Percentiles rank a stretch among this genome's conserved stretches.
These are phyloP conservation scores for Ancistrus triradiatus DNA, from an alignment of 2,113 vertebrate genomes.

Conservation along the genomic window DNA sequence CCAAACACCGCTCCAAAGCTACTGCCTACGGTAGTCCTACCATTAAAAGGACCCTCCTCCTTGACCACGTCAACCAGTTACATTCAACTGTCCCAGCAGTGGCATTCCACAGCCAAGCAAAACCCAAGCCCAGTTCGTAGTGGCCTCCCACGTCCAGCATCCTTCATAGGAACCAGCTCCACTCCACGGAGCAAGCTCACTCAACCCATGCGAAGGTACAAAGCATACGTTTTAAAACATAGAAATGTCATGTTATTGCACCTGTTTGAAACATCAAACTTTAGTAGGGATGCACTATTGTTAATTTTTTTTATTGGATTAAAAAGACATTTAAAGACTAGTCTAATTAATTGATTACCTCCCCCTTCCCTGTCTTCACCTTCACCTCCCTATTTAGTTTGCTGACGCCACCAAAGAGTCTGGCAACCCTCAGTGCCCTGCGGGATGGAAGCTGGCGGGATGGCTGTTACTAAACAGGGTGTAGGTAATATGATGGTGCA, in stretches of 20 bases:
- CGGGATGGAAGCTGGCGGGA: slow-evolving; percentile 85
- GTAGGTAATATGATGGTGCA: slow-evolving; percentile 22
- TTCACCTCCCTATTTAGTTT: slow-evolving; percentile 69
- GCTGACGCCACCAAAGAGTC: slow-evolving; percentile 86
- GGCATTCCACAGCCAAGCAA: slow-evolving; percentile 84
- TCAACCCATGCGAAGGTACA: slow-evolving; percentile 82
- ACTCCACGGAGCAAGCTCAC: slow-evolving; percentile 72
- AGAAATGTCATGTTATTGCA: too few relatives aligned
- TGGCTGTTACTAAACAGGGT: slow-evolving; percentile 79
- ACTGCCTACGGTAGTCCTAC: slow-evolving; percentile 91
- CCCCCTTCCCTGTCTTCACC: background rate
- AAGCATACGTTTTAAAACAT: too few relatives aligned
- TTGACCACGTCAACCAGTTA: slow-evolving; percentile 63
- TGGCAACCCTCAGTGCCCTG: slow-evolving; percentile 82
- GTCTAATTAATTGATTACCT: background rate
- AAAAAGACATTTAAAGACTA: too few relatives aligned
- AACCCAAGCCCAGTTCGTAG: slow-evolving; percentile 72
- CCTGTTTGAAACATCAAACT: too few relatives aligned
- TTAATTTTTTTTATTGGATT: too few relatives aligned
- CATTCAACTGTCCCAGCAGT: slow-evolving; percentile 67
- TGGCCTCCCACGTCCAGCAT: slow-evolving; percentile 75
- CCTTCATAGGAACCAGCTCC: slow-evolving; percentile 51
- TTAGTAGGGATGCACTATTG: too few relatives aligned
- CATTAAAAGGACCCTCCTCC: slow-evolving; percentile 68
- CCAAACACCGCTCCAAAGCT: slow-evolving; percentile 83